Base-by-base conservation (phyloP, 2,797 vertebrate genomes). In the Okamejei kenojei region DNA sequence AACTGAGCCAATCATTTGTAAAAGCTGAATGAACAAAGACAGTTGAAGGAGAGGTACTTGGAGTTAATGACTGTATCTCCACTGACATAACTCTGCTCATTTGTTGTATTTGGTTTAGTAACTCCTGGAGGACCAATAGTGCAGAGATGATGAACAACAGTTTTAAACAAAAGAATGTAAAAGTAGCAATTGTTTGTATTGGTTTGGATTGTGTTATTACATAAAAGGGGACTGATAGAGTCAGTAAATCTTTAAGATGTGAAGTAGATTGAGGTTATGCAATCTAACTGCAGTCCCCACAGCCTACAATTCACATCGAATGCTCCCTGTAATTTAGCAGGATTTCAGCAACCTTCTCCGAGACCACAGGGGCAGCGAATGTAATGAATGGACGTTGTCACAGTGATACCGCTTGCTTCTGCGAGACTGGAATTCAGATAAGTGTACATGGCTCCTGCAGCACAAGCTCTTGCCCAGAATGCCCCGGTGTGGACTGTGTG, bases 101-200 rank as follows among this genome's bases (percentile, higher is more conserved):
- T 35, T 88, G 29, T 35, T 7, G n/a, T 68, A 63, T 68, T 88
- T 68, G 63, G 15, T 32, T 88, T 10, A 2, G n/a, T 32, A 21
- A 68, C 29, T 65, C 84, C 84, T 65, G 15, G 7, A 65, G 84
- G 61, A 88, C 84, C 61, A 88, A 35, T 35, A 88, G 63, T 19
- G 29, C 61, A 88, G 61, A 88, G 84, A 88, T 68, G 84, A 88
- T 65, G 84, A 88, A 88, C 35, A n/a, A 63, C 82, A 63, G n/a
- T 68, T 68, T 63, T 88, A 65, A 35, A 65, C 29, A 65, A 88
- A 35, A 88, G 61, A 88, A 88, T 88, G 84, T 88, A 88, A 88
- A 88, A 68, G 61, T 88, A 21, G 35, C n/a, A 88, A 88, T 68
- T 88, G 61, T 63, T 88, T 88, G 61, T 68, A 65, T 65, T 68